These are phyloP conservation scores for Apogon talboti DNA, from an alignment of 2,797 vertebrate genomes.

Conservation along the genomic window DNA sequence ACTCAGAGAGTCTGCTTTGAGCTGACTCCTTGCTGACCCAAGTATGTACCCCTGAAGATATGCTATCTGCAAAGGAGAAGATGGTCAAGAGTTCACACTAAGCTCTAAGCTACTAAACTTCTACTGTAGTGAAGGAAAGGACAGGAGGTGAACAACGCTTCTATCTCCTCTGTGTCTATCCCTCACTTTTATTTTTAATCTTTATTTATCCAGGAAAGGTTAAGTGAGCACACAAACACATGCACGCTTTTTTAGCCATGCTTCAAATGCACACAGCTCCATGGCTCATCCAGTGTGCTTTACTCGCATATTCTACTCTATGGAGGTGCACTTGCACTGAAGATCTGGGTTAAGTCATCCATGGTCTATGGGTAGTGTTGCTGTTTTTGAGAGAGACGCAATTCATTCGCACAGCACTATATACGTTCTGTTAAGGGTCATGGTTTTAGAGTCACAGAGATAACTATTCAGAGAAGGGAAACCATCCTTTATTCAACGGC, in stretches of 20 bases:
- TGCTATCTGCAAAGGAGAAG: conserved; percentile 71
- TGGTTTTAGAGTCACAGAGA: neutral
- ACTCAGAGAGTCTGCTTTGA: conserved; percentile 51
- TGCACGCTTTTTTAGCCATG: conserved; percentile 13
- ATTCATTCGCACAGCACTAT: conserved; percentile 7
- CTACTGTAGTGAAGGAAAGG: conserved; percentile 14
- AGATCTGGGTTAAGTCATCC: conserved; percentile 54
- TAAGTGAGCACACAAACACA: conserved; percentile 52
- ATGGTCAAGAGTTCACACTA: conserved; percentile 66
- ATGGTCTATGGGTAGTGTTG: conserved; percentile 36
- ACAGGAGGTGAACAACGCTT: conserved; percentile 35
- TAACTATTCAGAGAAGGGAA: neutral
- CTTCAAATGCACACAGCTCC: conserved; percentile 50
- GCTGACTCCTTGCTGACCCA: conserved; percentile 61
- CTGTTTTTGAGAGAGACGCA: conserved; percentile 13
- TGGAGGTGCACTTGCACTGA: conserved; percentile 35
- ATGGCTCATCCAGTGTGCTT: conserved; percentile 44
- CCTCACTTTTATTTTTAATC: conserved; percentile 57
- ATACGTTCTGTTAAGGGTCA: conserved; percentile 1
- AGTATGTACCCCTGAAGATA: conserved; percentile 66
- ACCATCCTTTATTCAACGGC: neutral
- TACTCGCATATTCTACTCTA: conserved; percentile 25
- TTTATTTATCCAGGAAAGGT: conserved; percentile 60
- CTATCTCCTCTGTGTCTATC: conserved; percentile 26
- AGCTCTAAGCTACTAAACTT: conserved; percentile 50